A percentile compares a stretch with the other conserved stretches of the same genome.
Evolutionary conservation across 2,113 vertebrate genomes (phyloP).

Genomic region (Muscicapa adusta): DNA sequence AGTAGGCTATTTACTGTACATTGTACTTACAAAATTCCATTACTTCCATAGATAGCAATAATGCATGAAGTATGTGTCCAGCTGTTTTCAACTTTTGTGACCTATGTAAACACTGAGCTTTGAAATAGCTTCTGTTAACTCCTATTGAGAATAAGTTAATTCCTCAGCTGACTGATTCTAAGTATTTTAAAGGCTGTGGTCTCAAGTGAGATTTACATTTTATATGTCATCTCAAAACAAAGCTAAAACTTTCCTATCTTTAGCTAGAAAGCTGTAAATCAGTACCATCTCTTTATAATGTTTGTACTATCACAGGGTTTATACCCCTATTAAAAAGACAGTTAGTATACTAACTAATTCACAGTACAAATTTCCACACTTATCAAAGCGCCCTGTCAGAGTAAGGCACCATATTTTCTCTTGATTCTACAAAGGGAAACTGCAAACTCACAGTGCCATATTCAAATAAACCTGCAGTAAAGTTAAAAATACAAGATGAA

Average conservation of each 20-base stretch:
- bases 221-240: slow-evolving; percentile 36
- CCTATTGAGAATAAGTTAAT: slow-evolving; percentile 3
- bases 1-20: background rate
- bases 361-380: background rate
- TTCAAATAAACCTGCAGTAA: background rate
- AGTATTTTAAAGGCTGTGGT: background rate
- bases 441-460: background rate
- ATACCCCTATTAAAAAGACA: background rate
- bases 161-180: background rate
- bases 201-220: slow-evolving; percentile 18
- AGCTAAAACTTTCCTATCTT: slow-evolving; percentile 14
- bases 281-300: background rate
- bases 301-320: background rate
- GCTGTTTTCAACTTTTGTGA: background rate
- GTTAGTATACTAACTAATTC: background rate
- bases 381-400: background rate
- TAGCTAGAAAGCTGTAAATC: background rate
- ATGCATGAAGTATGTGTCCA: background rate
- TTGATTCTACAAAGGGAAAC: slow-evolving; percentile 14
- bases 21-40: background rate
- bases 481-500: background rate
- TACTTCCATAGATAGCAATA: background rate
- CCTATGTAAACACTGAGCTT: background rate
- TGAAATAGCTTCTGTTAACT: background rate
- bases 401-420: background rate